Conservation (phyloP, 2,113 vertebrate species). For the Nibea coibor region DNA sequence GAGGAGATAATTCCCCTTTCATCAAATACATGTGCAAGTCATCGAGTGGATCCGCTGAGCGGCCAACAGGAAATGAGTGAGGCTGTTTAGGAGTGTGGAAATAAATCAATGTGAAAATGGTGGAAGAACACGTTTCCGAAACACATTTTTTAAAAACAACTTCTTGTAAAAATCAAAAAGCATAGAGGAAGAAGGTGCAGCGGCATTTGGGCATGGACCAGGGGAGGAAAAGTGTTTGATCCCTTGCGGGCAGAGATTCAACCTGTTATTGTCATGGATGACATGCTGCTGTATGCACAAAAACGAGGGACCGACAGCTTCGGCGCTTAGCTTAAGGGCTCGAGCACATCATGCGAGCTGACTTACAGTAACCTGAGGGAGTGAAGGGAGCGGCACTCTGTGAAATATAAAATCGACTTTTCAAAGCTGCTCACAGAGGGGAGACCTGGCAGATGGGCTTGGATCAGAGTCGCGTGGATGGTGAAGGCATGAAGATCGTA, state of each 20-base stretch:
- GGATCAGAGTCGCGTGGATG: background rate
- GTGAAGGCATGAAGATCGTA: constrained; percentile 5
- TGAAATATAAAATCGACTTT: constrained; percentile 6
- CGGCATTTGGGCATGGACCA: background rate
- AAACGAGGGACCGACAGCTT: constrained; percentile 28
- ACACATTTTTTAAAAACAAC: background rate
- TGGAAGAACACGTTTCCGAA: background rate
- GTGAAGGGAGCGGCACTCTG: background rate
- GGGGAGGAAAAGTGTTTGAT: background rate
- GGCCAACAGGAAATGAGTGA: background rate
- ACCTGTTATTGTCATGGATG: background rate
- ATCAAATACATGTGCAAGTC: constrained; percentile 24
- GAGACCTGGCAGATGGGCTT: constrained; percentile 32
- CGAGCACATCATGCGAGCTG: constrained; percentile 25
- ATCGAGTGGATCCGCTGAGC: background rate
- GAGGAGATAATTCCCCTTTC: constrained; percentile 15
- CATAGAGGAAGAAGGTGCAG: background rate
- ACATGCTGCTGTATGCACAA: background rate
- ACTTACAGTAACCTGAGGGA: constrained; percentile 39
- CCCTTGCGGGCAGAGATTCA: background rate
- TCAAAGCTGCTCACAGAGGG: constrained; percentile 4
- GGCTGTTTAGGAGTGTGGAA: constrained; percentile 8
- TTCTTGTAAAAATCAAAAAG: background rate
- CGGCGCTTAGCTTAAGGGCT: constrained; percentile 1
- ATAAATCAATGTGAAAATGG: constrained; percentile 9